phyloP scores from a whole-genome alignment of 1,140 invertebrate genomes.

The Campodea augens region DNA sequence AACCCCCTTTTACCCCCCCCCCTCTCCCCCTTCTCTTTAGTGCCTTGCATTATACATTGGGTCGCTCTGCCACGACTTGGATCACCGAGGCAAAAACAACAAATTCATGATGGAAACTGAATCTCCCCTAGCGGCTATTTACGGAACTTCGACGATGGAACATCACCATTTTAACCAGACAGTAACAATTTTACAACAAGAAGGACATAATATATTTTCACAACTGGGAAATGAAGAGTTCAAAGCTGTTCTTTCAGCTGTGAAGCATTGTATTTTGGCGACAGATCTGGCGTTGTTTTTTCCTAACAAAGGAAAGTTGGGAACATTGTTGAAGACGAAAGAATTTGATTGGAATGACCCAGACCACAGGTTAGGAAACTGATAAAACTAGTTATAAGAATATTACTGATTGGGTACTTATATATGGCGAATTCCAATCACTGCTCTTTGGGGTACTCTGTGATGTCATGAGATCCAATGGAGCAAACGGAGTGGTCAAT shows the following conservation, averaged over 20 bases:
- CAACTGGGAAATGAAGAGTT: constrained; percentile 51
- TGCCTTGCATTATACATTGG: constrained; percentile 53
- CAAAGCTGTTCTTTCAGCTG: constrained; percentile 48
- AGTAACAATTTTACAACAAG: constrained; percentile 62
- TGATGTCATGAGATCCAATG: no score
- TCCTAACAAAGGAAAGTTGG: constrained; percentile 44
- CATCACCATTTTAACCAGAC: constrained; percentile 79
- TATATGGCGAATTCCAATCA: no score
- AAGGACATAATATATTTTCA: constrained; percentile 60
- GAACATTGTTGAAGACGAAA: constrained; percentile 31
- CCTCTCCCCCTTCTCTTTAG: no score
- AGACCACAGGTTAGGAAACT: constrained; percentile 35
- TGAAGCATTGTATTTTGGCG: constrained; percentile 63
- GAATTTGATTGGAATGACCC: constrained; percentile 38
- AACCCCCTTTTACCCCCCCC: no score
- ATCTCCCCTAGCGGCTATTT: constrained; percentile 58
- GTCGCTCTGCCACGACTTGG: constrained; percentile 62
- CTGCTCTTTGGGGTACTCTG: no score
- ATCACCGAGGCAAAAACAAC: constrained; percentile 67
- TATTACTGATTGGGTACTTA: background rate
- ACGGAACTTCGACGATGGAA: constrained; percentile 64
- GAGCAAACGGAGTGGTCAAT: no score
- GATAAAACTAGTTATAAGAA: no score
- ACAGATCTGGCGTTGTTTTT: constrained; percentile 68
- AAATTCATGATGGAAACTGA: constrained; percentile 64